A percentile compares a stretch with the other conserved stretches of the same genome.
Evolutionary conservation across 1,140 invertebrate genomes (phyloP).

Genomic region (Drosophila nannoptera): DNA sequence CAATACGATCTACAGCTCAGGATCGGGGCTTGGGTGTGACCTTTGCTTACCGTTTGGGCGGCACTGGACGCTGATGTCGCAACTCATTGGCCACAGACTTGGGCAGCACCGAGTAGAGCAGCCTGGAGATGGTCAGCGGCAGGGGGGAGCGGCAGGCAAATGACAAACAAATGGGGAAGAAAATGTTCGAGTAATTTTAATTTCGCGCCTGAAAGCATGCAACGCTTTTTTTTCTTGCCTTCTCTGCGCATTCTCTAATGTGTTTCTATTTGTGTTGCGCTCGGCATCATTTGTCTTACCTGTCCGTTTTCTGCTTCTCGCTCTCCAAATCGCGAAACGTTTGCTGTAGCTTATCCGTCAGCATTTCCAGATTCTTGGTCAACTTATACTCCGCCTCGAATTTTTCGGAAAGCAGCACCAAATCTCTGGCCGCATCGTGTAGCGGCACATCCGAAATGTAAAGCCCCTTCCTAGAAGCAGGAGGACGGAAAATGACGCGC

Average conservation of each 20-base stretch:
- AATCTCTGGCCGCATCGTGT: conserved; percentile 97
- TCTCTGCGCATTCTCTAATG: conserved; percentile 41
- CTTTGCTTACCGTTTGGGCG: conserved; percentile 83
- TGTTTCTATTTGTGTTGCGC: conserved; percentile 40
- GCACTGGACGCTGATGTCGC: conserved; percentile 92
- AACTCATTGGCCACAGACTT: conserved; percentile 95
- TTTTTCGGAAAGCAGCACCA: conserved; percentile 97
- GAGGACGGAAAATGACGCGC: conserved; percentile 62
- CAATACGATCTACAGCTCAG: conserved; percentile 1
- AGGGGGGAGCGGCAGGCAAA: conserved; percentile 3
- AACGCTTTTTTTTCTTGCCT: conserved; percentile 22
- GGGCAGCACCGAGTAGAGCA: conserved; percentile 96
- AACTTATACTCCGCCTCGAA: conserved; percentile 98
- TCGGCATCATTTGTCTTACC: conserved; percentile 81
- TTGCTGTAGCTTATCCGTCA: conserved; percentile 97
- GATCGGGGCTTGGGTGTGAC: conserved; percentile 1
- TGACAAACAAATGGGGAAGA: conserved; percentile 35
- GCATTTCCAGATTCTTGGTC: conserved; percentile 95
- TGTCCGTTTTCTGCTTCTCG: conserved; percentile 98
- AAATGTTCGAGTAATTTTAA: conserved; percentile 73
- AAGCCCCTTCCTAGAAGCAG: conserved; percentile 86
- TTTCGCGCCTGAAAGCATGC: conserved; percentile 72
- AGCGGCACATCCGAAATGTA: conserved; percentile 97
- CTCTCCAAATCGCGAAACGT: conserved; percentile 96
- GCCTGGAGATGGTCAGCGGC: conserved; percentile 80